A percentile compares a stretch with the other conserved stretches of the same genome.
Conservation (phyloP, 2,888 invertebrate genomes). For the Tupiocoris notatus region DNA sequence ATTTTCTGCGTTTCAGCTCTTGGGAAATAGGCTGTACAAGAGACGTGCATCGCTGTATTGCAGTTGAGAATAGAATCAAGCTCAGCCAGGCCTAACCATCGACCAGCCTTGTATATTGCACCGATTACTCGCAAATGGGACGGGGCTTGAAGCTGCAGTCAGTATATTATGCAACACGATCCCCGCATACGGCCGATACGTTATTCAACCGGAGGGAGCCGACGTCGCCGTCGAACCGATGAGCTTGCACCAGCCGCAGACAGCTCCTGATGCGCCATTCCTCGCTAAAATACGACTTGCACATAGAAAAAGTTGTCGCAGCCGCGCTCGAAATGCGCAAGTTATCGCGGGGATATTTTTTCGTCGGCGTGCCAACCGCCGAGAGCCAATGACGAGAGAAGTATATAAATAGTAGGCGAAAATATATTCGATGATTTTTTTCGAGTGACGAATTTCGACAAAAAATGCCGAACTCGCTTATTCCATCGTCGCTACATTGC, state of each 20-base stretch:
- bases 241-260: neutral
- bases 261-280: neutral
- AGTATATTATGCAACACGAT: neutral
- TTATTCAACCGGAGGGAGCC: neutral
- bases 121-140: neutral
- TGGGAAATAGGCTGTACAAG: no score
- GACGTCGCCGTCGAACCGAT: neutral
- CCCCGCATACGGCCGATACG: neutral
- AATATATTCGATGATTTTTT: no score
- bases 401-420: no score
- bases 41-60: neutral
- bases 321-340: no score
- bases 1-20: no score
- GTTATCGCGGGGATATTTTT: no score
- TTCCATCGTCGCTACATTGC: no score
- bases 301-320: no score
- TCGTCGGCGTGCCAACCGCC: no score
- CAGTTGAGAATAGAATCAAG: neutral
- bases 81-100: neutral
- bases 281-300: neutral
- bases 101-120: neutral
- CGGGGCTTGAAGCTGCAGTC: neutral
- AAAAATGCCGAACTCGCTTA: no score
- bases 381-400: no score
- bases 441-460: no score